Base-by-base conservation (phyloP, 2,888 invertebrate species). In the Drosophila pseudotakahashii region DNA sequence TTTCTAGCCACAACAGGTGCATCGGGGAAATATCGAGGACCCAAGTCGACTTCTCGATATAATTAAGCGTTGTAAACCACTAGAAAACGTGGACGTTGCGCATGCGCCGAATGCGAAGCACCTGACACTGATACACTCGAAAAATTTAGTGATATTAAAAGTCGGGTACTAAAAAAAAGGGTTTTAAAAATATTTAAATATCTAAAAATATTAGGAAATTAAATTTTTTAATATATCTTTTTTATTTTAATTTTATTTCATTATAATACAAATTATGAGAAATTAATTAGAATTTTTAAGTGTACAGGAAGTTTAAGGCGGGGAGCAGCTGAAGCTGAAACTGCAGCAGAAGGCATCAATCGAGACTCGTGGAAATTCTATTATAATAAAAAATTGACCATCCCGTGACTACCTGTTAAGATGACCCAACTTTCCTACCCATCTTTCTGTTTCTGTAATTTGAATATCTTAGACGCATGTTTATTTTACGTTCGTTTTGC, bases 1-100 rank as follows among this genome's bases (percentile, higher is more conserved):
- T 44, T 34, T 59, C 74, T 70, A 63, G 79, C 77, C 79, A 75
- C 81, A 81, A 81, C 81, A 81, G 81, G 81, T 81, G 81, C 84
- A 73, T 72, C 78, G 61, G 14, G 66, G 36, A 30, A 26, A 64
- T 58, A 34, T 11, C 34, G 34, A 44, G 52, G 53, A 68, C 67
- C 61, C 67, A 47, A 68, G 62, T 63, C 67, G 79, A 45, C 72
- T 75, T 3, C 48, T 67, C 82, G 82, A 83, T 74, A 80, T 81
- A 83, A 81, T 83, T 83, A 86, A 76, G 83, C 80, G 62, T 64
- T 74, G 62, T 78, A 55, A 78, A 64, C 67, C 77, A 82, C 75
- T 75, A 75, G 70, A 67, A 79, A 52, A 51, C 16, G 61, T 73
- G 75, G 72, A 76, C 70, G 81, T 80, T 73, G 84, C 76, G 81